Evolutionary conservation across 2,113 vertebrate species (phyloP), one percentile per base, ranked within the genome.

Genomic region (Charina bottae): DNA sequence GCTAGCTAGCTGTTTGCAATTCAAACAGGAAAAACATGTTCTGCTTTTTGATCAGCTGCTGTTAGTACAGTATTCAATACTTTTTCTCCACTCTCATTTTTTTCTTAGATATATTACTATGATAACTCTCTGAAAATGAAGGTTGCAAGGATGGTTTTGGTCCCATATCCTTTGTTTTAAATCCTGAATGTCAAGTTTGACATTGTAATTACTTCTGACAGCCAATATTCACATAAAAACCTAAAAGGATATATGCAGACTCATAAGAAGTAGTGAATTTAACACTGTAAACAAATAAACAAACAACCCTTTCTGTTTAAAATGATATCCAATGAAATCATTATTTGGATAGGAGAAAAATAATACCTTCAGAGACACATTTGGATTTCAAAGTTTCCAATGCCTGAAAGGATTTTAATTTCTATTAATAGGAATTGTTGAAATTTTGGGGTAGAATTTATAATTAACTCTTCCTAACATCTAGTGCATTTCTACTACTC

Each of bases 351-450:
- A 83, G 93, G 78, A 88, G 89, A 94, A 95, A 84, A 93, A 92
- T 87, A 91, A 89, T 91, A 42, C 28, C 90, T 95, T 91, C 86
- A 93, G 90, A 94, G 93, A 91, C 93, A 92, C 87, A 64, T 92
- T 1, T 93, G 89, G 88, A 92, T 92, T 92, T 86, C 6, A 19
- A 62, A 33, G 55, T 90, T 95, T 89, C 94, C 59, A 89, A 55
- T 87, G 92, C 21, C 89, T 93, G 26, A 93, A 90, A 91, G 90
- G 21, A 59, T 95, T 92, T 95, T 90, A 93, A 91, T 93, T 95
- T 72, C 92, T 96, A 33, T 93, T 95, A 68, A 92, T 91, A 94
- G 68, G 6, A 94, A 83, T 3, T 92, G 26, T 91, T 60, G 89
- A 90, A 85, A 68, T 56, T 93, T 93, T 12, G 4, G 4, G 60